These are phyloP conservation scores for Leucoptera coffeella DNA, from an alignment of 2,888 invertebrate species.

Conservation along the genomic window DNA sequence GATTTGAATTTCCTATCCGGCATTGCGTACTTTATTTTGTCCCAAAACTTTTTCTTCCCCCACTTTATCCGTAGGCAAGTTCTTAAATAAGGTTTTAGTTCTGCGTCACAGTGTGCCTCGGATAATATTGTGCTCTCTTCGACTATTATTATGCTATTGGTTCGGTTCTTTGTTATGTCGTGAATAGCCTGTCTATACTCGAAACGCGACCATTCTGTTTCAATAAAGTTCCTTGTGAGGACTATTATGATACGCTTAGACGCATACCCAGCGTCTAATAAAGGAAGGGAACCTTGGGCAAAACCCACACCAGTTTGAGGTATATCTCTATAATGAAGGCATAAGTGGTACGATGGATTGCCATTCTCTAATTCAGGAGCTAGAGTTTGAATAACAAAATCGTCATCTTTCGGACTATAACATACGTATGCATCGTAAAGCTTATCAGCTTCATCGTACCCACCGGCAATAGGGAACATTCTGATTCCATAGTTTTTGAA, in stretches of 20 bases:
- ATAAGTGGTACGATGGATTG: slow-evolving; percentile 71
- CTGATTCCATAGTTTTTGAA: slow-evolving; percentile 82
- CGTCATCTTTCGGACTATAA: slow-evolving; percentile 89
- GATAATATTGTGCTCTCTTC: slow-evolving; percentile 76
- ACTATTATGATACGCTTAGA: slow-evolving; percentile 82
- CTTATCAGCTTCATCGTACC: slow-evolving; percentile 76
- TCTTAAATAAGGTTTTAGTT: slow-evolving; percentile 81
- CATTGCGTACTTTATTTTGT: slow-evolving; percentile 82
- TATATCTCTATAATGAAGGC: slow-evolving; percentile 84
- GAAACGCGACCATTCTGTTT: slow-evolving; percentile 89
- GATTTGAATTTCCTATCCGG: slow-evolving; percentile 59
- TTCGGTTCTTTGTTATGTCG: slow-evolving; percentile 76
- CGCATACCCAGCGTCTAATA: slow-evolving; percentile 84
- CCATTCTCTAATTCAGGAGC: slow-evolving; percentile 83
- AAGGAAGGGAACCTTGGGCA: slow-evolving; percentile 65
- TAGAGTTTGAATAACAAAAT: slow-evolving; percentile 81
- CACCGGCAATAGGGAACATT: slow-evolving; percentile 66
- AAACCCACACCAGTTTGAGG: slow-evolving; percentile 62
- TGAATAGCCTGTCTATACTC: slow-evolving; percentile 87
- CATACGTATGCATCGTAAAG: slow-evolving; percentile 90
- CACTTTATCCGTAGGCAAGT: slow-evolving; percentile 78
- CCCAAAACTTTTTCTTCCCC: slow-evolving; percentile 92
- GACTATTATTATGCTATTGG: slow-evolving; percentile 79
- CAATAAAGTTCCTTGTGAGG: slow-evolving; percentile 80
- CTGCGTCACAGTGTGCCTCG: slow-evolving; percentile 79